These are phyloP conservation scores for Sebastiscus albofasciatus DNA, from an alignment of 2,797 vertebrate species.

Conservation along the genomic window DNA sequence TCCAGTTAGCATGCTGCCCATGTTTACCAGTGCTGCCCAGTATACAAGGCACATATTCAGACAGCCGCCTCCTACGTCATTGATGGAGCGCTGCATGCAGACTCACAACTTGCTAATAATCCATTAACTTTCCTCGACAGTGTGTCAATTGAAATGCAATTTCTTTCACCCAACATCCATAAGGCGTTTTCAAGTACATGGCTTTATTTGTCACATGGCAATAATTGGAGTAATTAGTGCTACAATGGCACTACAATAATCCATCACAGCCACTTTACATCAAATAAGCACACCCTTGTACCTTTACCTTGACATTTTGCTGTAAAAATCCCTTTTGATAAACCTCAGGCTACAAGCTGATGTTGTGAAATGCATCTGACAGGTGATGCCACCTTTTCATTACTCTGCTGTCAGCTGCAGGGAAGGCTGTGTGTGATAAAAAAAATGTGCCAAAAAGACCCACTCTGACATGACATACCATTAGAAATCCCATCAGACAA, in stretches of 20 bases:
- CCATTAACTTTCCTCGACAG: conserved; percentile 2
- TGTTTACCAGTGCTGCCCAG: conserved; percentile 65
- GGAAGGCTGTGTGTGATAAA: conserved; percentile 54
- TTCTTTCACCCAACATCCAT: not conserved
- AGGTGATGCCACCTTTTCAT: conserved; percentile 59
- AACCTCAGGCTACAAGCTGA: conserved; percentile 39
- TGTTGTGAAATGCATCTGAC: conserved; percentile 55
- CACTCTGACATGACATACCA: conserved; percentile 46
- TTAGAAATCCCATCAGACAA: conserved; percentile 66
- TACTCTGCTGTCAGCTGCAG: conserved; percentile 60
- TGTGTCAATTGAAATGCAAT: conserved; percentile 11
- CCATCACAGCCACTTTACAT: conserved; percentile 12
- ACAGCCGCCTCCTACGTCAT: conserved; percentile 48
- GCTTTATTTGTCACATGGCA: conserved; percentile 9
- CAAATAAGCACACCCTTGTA: conserved; percentile 1
- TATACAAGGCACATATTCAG: conserved; percentile 75
- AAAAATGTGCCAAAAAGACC: conserved; percentile 35
- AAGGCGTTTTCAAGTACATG: not conserved
- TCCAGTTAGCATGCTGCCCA: conserved; percentile 74
- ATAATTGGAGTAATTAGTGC: not conserved
- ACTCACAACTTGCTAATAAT: conserved; percentile 26
- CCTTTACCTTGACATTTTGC: conserved; percentile 26
- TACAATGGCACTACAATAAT: not conserved
- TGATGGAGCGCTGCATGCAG: conserved; percentile 56
- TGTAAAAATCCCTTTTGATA: conserved; percentile 34